A percentile compares a stretch with the other conserved stretches of the same genome.
Evolutionary conservation across 2,797 vertebrate genomes (phyloP).

Genomic region (Ceryle rudis): DNA sequence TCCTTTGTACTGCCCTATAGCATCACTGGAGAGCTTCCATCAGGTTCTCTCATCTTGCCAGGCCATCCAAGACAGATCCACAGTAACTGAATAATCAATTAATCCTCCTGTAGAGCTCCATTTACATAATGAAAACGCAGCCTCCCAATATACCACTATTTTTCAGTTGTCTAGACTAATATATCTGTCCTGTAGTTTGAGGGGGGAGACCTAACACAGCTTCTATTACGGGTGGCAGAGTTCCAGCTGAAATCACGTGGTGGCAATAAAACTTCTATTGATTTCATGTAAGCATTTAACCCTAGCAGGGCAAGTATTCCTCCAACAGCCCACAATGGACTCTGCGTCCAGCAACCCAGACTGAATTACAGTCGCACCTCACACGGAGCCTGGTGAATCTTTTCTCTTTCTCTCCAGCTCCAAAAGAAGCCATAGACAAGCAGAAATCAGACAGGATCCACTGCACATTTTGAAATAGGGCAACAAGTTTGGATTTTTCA

Average conservation of each 20-base stretch:
- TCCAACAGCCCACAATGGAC: constrained; percentile 44
- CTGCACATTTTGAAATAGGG: not conserved
- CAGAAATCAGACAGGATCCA: not conserved
- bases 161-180: constrained; percentile 80
- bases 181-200: constrained; percentile 71
- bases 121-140: constrained; percentile 83
- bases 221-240: constrained; percentile 74
- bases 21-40: constrained; percentile 59
- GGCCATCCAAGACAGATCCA: constrained; percentile 72
- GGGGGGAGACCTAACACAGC: constrained; percentile 69
- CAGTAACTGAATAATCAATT: constrained; percentile 82
- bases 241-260: constrained; percentile 69
- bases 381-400: not conserved
- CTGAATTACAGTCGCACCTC: constrained; percentile 51
- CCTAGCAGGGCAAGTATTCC: constrained; percentile 19
- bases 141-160: constrained; percentile 71
- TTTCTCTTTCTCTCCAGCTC: not conserved
- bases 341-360: not conserved
- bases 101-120: constrained; percentile 77
- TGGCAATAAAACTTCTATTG: constrained; percentile 69
- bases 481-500: not conserved
- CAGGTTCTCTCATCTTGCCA: constrained; percentile 70
- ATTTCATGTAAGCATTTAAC: constrained; percentile 72
- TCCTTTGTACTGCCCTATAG: constrained; percentile 26
- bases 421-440: not conserved